Evolutionary conservation across 92 coral and sea anemone species (phyloP), one percentile per base, ranked within the genome.

Genomic region (Siderastrea radians): DNA sequence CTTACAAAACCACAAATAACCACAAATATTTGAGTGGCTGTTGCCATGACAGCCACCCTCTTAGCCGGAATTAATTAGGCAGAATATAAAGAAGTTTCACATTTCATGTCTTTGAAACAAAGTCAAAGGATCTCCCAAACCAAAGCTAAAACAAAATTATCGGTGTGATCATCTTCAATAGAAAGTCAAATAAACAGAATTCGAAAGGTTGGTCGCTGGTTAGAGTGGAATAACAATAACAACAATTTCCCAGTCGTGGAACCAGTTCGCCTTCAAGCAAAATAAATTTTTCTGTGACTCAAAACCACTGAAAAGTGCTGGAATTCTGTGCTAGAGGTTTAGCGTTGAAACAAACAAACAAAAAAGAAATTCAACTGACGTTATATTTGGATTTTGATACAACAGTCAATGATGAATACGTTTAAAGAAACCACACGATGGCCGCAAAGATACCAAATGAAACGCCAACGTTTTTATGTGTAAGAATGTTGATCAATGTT

Each of bases 41-140:
- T 82, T 58, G 70, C 86, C 78, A 71, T 17, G 68, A 26, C 48
- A 82, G 70, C 78, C 86, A 16, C 48, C 48, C 72, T 49, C 10
- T 81, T 8, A 9, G 78, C 52, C 52, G 47, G 58, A 82, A 82
- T 82, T 69, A 82, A 82, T 82, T 74, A 57, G 26, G 78, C 67
- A 45, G 68, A 67, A 46, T 68, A 68, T 73, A 68, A 68, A 60
- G 74, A 68, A 69, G 49, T 60, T 38, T 68, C 19, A 17, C 63
- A 55, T 82, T 46, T 53, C 3, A 53, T 52, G 48, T 55, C 47
- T 5, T 10, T 38, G 38, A 8, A 65, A 79, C 84, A 79, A 79
- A 79, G 49, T 79, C 49, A 49, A 60, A 67, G 9, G 84, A 80
- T 50, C 12, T 63, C 74, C 38, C 84, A 80, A 52, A 19, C 16